Conservation (phyloP, 2,888 invertebrate species). For the Xestia sexstrigata region DNA sequence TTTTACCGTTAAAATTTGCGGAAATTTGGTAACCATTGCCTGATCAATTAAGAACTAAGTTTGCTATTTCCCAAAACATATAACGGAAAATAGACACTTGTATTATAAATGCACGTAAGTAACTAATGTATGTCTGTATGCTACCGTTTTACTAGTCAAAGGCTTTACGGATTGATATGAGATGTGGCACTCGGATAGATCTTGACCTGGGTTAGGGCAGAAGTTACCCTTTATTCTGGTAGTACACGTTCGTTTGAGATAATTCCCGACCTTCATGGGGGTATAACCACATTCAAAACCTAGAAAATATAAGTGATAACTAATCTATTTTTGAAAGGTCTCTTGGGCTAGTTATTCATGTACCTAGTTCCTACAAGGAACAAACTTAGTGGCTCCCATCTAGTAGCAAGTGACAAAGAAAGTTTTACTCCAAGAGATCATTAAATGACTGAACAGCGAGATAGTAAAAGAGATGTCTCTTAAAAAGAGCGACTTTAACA, state of each 20-base stretch:
- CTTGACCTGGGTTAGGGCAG: not conserved
- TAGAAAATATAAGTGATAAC: not conserved
- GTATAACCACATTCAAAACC: not conserved
- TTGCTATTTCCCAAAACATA: not conserved
- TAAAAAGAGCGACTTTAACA: slow-evolving; percentile 37
- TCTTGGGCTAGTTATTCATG: not conserved
- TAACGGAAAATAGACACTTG: not conserved
- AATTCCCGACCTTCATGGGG: not conserved
- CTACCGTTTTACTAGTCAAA: not conserved
- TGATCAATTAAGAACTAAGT: not conserved
- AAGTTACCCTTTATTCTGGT: not conserved
- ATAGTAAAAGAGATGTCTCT: slow-evolving; percentile 26
- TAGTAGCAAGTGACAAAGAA: slow-evolving; percentile 30
- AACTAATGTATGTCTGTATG: not conserved
- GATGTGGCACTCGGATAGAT: not conserved
- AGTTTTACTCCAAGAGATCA: slow-evolving; percentile 42
- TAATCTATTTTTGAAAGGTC: not conserved
- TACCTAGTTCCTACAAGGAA: not conserved
- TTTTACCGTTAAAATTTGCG: not conserved
- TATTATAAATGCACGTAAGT: not conserved
- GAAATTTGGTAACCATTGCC: not conserved
- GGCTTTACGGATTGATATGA: not conserved
- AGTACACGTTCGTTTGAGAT: not conserved
- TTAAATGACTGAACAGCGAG: slow-evolving; percentile 43
- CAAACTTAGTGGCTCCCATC: slow-evolving; percentile 15